Conservation (phyloP, 1,140 invertebrate species). For the Lasioglossum albipes region DNA sequence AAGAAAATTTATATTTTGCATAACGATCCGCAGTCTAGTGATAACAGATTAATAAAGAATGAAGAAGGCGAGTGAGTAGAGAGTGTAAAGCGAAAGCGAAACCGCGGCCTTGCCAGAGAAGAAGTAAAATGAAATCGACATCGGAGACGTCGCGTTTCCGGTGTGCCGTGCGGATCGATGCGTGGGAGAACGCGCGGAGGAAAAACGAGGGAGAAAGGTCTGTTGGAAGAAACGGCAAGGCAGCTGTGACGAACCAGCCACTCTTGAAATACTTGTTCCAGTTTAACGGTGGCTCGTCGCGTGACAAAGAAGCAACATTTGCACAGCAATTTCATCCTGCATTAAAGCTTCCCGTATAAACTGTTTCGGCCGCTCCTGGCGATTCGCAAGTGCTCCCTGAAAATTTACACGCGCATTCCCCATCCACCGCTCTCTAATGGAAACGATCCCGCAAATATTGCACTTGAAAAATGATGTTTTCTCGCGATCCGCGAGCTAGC, state of each 20-base stretch:
- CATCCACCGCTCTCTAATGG: too few species aligned
- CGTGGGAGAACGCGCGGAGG: neutral
- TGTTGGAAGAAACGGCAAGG: neutral
- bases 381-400: neutral
- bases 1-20: too few species aligned
- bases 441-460: too few species aligned
- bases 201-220: neutral
- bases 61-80: too few species aligned
- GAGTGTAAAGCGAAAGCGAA: neutral
- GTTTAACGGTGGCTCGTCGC: conserved; percentile 16
- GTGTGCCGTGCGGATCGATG: neutral
- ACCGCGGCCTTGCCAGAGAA: neutral
- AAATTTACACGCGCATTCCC: neutral
- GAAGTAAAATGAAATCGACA: conserved; percentile 36
- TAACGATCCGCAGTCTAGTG: too few species aligned
- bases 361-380: neutral
- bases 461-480: too few species aligned
- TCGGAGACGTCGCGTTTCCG: conserved; percentile 28
- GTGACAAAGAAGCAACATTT: conserved; percentile 22
- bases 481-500: too few species aligned
- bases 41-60: too few species aligned
- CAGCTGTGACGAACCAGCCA: neutral
- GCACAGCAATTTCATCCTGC: conserved; percentile 7
- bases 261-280: conserved; percentile 7
- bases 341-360: neutral